Base-by-base conservation (phyloP, 2,888 invertebrate genomes). In the Adelognathus sp. region DNA sequence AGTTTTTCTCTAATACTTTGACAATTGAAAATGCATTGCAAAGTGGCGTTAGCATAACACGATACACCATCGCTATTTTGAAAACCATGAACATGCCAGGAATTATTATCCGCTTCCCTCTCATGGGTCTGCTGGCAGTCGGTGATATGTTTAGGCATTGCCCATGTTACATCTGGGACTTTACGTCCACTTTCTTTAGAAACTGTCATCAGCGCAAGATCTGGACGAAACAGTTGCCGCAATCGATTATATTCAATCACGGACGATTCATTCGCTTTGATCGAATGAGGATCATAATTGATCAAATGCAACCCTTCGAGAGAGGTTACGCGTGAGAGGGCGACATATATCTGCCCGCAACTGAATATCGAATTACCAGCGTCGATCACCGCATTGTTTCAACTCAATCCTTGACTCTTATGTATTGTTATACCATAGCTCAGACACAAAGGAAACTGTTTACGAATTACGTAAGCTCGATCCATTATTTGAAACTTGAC, bases 331-430 rank as follows among this genome's bases (percentile, higher is more conserved):
- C 82, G 70, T 3, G 79, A 80, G 11, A 80, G 64, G 6, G 82
- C 84, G 7, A 82, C 82, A 46, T 83, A 84, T n/a, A 63, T 56
- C 64, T 83, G 82, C 5, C 82, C 83, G 63, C 67, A 60, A n/a
- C n/a, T n/a, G n/a, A n/a, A n/a, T n/a, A n/a, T n/a, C n/a, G n/a
- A n/a, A n/a, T n/a, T n/a, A n/a, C 21, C 70, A 54, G 61, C 77
- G 70, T 14, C 77, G 31, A 41, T 27, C 29, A 44, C 75, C 3
- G 64, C 54, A 74, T 79, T 80, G 4, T 75, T 16, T n/a, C n/a
- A n/a, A n/a, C n/a, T n/a, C n/a, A n/a, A n/a, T n/a, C n/a, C n/a
- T n/a, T n/a, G n/a, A n/a, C n/a, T n/a, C n/a, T n/a, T n/a, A n/a
- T n/a, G n/a, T n/a, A n/a, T n/a, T n/a, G n/a, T n/a, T n/a, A n/a